A percentile compares a stretch with the other conserved stretches of the same genome.
Evolutionary conservation across 1,140 invertebrate genomes (phyloP).

Genomic region (Myzus persicae): DNA sequence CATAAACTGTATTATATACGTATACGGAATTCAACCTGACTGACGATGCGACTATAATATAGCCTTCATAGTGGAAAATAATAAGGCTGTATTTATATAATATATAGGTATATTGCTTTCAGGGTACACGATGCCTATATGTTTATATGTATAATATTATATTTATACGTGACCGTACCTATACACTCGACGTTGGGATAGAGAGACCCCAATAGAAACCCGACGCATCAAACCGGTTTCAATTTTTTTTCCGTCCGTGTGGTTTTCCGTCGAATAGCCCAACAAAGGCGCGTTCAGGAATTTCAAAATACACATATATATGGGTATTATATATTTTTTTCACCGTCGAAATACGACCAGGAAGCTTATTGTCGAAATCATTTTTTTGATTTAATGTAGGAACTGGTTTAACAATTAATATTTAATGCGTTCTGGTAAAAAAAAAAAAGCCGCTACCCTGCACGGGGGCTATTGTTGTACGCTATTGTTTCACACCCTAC

Average conservation of each 20-base stretch:
- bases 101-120: conserved; percentile 20
- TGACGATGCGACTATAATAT: neutral
- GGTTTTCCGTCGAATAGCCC: conserved; percentile 44
- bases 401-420: conserved; percentile 43
- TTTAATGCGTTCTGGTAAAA: neutral
- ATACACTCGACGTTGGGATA: neutral
- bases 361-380: conserved; percentile 40
- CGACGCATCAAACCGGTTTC: conserved; percentile 49
- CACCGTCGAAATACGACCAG: neutral
- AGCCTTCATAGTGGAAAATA: neutral
- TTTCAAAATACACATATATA: conserved; percentile 30
- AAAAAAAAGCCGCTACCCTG: neutral
- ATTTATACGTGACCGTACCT: conserved; percentile 30
- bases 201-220: conserved; percentile 45
- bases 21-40: conserved; percentile 53
- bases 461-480: neutral
- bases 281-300: conserved; percentile 46
- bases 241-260: conserved; percentile 38
- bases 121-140: neutral
- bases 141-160: neutral
- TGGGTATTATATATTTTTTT: conserved; percentile 32
- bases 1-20: neutral
- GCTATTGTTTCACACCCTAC: conserved; percentile 40
- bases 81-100: conserved; percentile 4
- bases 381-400: conserved; percentile 28